Percentiles rank a stretch among this genome's conserved stretches.
These are phyloP conservation scores for Mycalesis mineus DNA, from an alignment of 2,888 invertebrate species.

Conservation along the genomic window DNA sequence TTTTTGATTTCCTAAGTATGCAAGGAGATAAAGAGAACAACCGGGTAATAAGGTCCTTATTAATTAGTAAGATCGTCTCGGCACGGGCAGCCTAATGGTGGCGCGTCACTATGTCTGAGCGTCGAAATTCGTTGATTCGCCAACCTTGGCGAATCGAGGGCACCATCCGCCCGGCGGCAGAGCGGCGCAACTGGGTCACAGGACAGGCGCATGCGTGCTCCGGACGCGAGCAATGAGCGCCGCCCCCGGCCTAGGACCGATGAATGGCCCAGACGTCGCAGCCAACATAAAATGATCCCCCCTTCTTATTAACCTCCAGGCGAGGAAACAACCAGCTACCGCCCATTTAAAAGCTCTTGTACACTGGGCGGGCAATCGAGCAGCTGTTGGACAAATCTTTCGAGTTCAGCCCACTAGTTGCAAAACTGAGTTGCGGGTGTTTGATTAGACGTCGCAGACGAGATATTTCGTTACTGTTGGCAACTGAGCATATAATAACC, in stretches of 20 bases:
- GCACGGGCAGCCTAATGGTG: conserved; percentile 14
- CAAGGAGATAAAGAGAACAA: background rate
- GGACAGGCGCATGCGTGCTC: conserved; percentile 67
- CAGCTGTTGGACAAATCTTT: conserved; percentile 70
- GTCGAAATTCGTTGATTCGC: conserved; percentile 65
- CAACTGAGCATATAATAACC: conserved; percentile 31
- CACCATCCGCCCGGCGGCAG: conserved; percentile 50
- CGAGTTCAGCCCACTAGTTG: conserved; percentile 69
- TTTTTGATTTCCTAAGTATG: background rate
- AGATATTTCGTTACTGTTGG: conserved; percentile 40
- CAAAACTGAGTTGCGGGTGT: conserved; percentile 57
- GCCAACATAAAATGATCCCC: conserved; percentile 54
- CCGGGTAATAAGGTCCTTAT: background rate
- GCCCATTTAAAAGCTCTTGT: conserved; percentile 40
- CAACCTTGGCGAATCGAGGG: conserved; percentile 70
- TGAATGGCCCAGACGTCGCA: conserved; percentile 57
- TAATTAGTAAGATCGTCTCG: conserved; percentile 10
- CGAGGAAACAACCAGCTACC: conserved; percentile 16
- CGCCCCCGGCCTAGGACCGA: conserved; percentile 65
- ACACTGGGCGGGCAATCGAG: conserved; percentile 44
- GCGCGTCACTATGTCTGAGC: conserved; percentile 67
- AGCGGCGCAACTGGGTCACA: conserved; percentile 67
- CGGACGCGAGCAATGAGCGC: conserved; percentile 72
- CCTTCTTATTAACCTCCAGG: conserved; percentile 46
- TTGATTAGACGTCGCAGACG: conserved; percentile 43